phyloP scores from a whole-genome alignment of 2,113 vertebrate genomes.

The Perca flavescens region DNA sequence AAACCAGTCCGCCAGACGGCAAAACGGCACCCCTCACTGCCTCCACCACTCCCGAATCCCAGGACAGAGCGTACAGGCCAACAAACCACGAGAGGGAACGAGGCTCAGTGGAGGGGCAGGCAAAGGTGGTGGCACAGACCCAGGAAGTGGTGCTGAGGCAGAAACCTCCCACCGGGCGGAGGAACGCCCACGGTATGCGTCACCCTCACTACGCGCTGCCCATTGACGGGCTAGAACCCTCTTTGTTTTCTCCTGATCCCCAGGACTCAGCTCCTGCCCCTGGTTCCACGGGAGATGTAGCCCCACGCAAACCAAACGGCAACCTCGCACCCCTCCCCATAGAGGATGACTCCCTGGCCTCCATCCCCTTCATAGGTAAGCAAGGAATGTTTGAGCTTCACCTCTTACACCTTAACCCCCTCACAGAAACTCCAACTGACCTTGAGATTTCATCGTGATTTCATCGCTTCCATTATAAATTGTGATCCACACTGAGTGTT shows the following conservation, averaged over 20 bases:
- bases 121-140: slow-evolving; percentile 65
- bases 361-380: slow-evolving; percentile 98
- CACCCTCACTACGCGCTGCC: slow-evolving; percentile 90
- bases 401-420: slow-evolving; percentile 10
- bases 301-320: slow-evolving; percentile 73
- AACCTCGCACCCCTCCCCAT: slow-evolving; percentile 86
- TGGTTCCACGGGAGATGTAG: slow-evolving; percentile 60
- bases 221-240: slow-evolving; percentile 85
- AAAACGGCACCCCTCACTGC: slow-evolving; percentile 34
- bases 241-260: slow-evolving; percentile 77
- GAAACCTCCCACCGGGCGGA: slow-evolving; percentile 93
- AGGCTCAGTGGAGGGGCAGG: slow-evolving; percentile 73
- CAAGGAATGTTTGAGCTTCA: background rate
- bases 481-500: background rate
- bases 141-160: slow-evolving; percentile 93
- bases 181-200: slow-evolving; percentile 83
- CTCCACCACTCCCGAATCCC: slow-evolving; percentile 64
- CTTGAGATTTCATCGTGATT: slow-evolving; percentile 14
- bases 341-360: slow-evolving; percentile 94
- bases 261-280: slow-evolving; percentile 62
- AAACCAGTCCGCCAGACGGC: slow-evolving; percentile 80
- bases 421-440: slow-evolving; percentile 23
- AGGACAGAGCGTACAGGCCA: slow-evolving; percentile 74
- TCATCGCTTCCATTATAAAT: background rate
- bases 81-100: slow-evolving; percentile 86